phyloP scores from a whole-genome alignment of 2,888 invertebrate genomes.

The Ornithoptera alexandrae region DNA sequence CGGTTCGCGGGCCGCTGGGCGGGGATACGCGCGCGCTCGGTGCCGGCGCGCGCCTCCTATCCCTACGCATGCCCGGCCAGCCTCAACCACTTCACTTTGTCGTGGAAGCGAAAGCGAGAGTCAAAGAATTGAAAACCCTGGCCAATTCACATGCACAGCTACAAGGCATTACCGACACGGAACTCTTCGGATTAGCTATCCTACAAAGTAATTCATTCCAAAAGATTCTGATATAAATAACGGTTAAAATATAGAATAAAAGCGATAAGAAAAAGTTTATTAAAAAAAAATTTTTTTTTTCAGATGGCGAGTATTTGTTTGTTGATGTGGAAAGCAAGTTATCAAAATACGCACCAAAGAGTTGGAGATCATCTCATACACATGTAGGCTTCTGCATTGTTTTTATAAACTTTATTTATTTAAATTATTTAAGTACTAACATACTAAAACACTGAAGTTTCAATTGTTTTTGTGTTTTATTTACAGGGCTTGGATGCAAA shows the following conservation, averaged over 20 bases:
- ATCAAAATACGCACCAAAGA: constrained; percentile 97
- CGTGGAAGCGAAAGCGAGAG: constrained; percentile 90
- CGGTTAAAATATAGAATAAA: not conserved
- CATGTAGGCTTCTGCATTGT: constrained; percentile 82
- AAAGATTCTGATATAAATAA: not conserved
- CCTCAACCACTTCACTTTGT: constrained; percentile 75
- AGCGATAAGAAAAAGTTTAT: not conserved
- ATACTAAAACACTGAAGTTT: not conserved
- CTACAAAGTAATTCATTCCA: constrained; percentile 84
- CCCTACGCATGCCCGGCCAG: constrained; percentile 82
- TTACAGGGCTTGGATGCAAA: constrained; percentile 92
- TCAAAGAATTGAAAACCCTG: constrained; percentile 90
- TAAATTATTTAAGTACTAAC: not conserved
- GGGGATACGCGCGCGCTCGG: constrained; percentile 84
- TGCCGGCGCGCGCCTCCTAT: constrained; percentile 83
- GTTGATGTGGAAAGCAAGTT: constrained; percentile 96
- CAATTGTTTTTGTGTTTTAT: constrained; percentile 35
- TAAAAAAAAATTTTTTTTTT: constrained; percentile 23
- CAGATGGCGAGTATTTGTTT: constrained; percentile 97
- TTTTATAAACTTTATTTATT: constrained; percentile 13
- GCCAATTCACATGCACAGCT: constrained; percentile 89
- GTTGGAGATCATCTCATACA: constrained; percentile 96
- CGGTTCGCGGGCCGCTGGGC: constrained; percentile 91
- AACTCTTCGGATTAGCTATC: constrained; percentile 91
- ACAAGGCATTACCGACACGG: constrained; percentile 90